Conservation (phyloP, 2,113 vertebrate genomes). For the Deroptyus accipitrinus region DNA sequence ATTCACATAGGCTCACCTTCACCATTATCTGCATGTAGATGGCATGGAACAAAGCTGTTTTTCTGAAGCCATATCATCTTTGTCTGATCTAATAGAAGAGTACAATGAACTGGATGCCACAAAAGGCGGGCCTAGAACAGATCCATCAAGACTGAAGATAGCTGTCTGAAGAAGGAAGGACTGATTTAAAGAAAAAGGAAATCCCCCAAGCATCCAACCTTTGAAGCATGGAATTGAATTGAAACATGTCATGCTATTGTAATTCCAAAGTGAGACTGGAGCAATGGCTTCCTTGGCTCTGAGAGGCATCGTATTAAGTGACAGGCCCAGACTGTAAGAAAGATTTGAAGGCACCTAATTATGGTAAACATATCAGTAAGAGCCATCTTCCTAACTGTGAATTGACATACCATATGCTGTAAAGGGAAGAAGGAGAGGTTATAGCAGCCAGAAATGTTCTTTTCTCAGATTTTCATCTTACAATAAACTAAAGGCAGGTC, state of each 20-base stretch:
- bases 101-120: constrained; percentile 84
- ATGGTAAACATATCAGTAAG: neutral
- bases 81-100: constrained; percentile 88
- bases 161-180: constrained; percentile 71
- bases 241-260: neutral
- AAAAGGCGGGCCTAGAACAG: constrained; percentile 64
- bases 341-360: neutral
- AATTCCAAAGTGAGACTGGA: neutral
- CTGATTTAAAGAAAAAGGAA: neutral
- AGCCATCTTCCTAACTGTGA: neutral
- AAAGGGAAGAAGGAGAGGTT: neutral
- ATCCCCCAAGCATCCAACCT: neutral
- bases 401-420: neutral
- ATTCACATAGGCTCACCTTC: constrained; percentile 87
- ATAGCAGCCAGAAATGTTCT: neutral
- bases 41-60: constrained; percentile 91
- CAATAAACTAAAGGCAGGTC: neutral
- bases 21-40: constrained; percentile 91
- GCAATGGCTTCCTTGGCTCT: neutral
- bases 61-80: constrained; percentile 82
- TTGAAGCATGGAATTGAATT: neutral
- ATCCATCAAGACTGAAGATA: constrained; percentile 80
- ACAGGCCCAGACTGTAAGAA: neutral
- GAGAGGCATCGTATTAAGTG: neutral
- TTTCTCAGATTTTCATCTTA: neutral